Base-by-base conservation (phyloP, 1,140 invertebrate species). In the Tetranychus cinnabarinus region DNA sequence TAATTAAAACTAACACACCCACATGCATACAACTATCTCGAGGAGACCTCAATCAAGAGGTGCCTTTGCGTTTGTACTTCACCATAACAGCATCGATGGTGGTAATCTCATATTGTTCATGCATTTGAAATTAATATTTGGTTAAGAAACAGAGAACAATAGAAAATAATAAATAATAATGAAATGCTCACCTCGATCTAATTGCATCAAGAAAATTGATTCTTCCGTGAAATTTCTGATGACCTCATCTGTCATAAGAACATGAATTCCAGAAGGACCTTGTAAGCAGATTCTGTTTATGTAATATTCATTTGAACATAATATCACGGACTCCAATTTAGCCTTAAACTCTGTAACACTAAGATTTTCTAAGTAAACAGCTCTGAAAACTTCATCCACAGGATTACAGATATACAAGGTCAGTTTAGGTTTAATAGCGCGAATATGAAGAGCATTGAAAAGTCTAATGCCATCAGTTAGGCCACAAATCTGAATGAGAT, bases 401-500 rank as follows among this genome's bases (percentile, higher is more conserved):
- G 55, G 54, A 35, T 55, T 46, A 48, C 65, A 59, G n/a, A 66
- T 36, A 54, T 67, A 67, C 8, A 67, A 52, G 2, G 65, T 65
- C 6, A 66, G 42, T 33, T 59, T 58, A 3, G 66, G 65, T 50
- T 62, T 57, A 8, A 67, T 62, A 6, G 37, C 45, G 73, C 73
- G 76, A 36, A 72, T 91, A 67, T 91, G 86, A 52, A 96, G 73
- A 52, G 85, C 82, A 74, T 95, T 95, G 72, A 82, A 90, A 46
- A 96, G 77, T 66, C 89, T 78, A 60, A 96, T 91, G n/a, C 78
- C 78, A 72, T 95, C 88, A 58, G 87, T 83, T 46, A 92, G 73
- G 1, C 89, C 89, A 72, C 88, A 92, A 58, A 96, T 90, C 74
- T 93, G 85, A 58, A 93, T 87, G 13, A 93, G 75, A 74, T 96